Evolutionary conservation across 2,113 vertebrate genomes (phyloP).

Genomic region (Mandrillus leucophaeus): DNA sequence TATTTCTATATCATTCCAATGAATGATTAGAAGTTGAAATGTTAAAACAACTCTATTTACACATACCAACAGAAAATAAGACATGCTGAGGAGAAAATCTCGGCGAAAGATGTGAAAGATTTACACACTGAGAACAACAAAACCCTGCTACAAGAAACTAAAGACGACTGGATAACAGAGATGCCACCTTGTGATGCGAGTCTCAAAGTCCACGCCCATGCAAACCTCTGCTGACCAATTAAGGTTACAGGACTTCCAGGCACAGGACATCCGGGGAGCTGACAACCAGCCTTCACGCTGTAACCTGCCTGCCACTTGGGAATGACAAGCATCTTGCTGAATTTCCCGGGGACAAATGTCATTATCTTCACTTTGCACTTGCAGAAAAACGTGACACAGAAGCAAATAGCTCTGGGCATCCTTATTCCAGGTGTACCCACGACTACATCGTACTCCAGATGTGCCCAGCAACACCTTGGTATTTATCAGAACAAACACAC

Average conservation of each 20-base stretch:
- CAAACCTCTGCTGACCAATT: fast-evolving
- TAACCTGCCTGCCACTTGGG: too few species aligned
- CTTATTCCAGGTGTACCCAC: not conserved
- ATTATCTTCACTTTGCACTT: not conserved
- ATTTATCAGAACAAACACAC: not conserved
- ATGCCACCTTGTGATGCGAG: fast-evolving
- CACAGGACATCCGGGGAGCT: not conserved
- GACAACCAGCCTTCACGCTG: fast-evolving
- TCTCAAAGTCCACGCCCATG: not conserved
- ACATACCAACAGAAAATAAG: not conserved
- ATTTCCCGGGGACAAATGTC: not conserved
- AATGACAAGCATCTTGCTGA: fast-evolving
- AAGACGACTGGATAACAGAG: not conserved
- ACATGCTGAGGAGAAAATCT: not conserved
- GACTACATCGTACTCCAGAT: fast-evolving
- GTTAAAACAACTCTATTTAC: not conserved
- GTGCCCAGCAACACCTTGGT: fast-evolving
- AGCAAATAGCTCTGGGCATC: not conserved
- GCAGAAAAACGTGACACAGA: not conserved
- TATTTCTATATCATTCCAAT: fast-evolving
- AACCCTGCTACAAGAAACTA: fast-evolving
- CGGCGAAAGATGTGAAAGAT: not conserved
- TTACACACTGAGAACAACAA: fast-evolving
- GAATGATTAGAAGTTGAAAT: fast-evolving
- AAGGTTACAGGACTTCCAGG: not conserved